Base-by-base conservation (phyloP, 2,888 invertebrate species). In the Cryptus viduatorius region DNA sequence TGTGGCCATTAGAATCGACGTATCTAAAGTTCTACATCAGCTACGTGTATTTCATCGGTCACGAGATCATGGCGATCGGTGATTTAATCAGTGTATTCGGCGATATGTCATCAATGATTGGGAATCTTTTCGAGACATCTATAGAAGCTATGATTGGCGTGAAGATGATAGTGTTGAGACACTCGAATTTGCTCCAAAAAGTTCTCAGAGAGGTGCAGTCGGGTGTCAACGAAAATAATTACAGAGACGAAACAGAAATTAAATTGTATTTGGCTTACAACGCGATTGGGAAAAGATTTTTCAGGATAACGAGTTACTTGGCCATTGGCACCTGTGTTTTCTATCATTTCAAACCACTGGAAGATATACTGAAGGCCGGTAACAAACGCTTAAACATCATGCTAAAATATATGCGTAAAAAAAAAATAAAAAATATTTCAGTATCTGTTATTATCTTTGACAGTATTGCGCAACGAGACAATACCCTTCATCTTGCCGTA, bases 401-500 rank as follows among this genome's bases (percentile, higher is more conserved):
- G 53, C 10, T 37, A 53, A 53, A 1, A 19, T 7, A 53, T 53
- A 16, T 50, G 16, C 16, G 24, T 24, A 24, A 24, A 24, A n/a
- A 56, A 24, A 14, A 46, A 24, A 46, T 24, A 4, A 5, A 65
- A 65, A 44, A 46, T 24, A 67, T 42, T 67, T 67, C 2, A 44
- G 42, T 53, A 42, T n/a, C 10, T 50, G 24, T 59, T 59, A 12
- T 4, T 24, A 24, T 29, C 12, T 59, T 29, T 31, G 7, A 44
- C 71, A 84, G 84, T 61, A 67, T 31, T 76, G 8, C 67, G 65
- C 14, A 86, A 84, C 59, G 84, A 84, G 42, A 79, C 84, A 29
- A 65, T 84, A n/a, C 82, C 82, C 1, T 71, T 71, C 24, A 24
- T 84, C 29, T 71, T 84, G 48, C 84, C 86, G 4, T 86, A 83